Evolutionary conservation across 2,797 vertebrate species (phyloP).

Genomic region (Artibeus jamaicensis): DNA sequence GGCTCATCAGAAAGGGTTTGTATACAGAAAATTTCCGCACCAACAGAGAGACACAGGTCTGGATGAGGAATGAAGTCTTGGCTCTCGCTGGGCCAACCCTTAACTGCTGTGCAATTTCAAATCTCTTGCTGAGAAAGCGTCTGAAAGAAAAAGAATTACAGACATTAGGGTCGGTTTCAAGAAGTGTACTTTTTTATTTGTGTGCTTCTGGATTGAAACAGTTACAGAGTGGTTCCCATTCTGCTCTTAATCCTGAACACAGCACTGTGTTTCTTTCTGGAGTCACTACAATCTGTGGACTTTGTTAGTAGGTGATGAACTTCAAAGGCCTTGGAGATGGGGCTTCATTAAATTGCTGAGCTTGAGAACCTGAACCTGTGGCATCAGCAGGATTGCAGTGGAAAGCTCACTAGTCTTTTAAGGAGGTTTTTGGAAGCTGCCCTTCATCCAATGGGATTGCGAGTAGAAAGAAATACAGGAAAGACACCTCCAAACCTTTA

Average conservation of each 20-base stretch:
- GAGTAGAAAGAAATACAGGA: constrained; percentile 42
- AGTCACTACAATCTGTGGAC: neutral
- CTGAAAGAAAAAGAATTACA: constrained; percentile 12
- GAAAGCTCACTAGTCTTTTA: neutral
- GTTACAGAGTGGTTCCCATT: neutral
- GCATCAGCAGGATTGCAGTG: neutral
- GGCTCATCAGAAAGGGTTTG: constrained; percentile 36
- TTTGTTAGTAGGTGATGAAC: neutral
- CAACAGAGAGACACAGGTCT: constrained; percentile 42
- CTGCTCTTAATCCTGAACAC: neutral
- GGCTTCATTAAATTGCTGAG: neutral
- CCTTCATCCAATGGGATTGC: neutral
- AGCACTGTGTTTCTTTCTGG: neutral
- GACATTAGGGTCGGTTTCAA: neutral
- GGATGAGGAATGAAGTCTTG: constrained; percentile 47
- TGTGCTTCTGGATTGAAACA: neutral
- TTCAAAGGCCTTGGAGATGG: neutral
- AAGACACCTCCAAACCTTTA: neutral
- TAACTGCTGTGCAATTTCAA: neutral
- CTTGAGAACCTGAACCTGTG: neutral
- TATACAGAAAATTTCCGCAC: constrained; percentile 7
- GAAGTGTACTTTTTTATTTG: neutral
- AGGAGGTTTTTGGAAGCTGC: neutral
- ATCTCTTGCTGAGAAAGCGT: constrained; percentile 32
- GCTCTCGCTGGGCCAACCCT: neutral